Evolutionary conservation across 1,140 invertebrate genomes (phyloP).

Genomic region (Drosophila santomea): DNA sequence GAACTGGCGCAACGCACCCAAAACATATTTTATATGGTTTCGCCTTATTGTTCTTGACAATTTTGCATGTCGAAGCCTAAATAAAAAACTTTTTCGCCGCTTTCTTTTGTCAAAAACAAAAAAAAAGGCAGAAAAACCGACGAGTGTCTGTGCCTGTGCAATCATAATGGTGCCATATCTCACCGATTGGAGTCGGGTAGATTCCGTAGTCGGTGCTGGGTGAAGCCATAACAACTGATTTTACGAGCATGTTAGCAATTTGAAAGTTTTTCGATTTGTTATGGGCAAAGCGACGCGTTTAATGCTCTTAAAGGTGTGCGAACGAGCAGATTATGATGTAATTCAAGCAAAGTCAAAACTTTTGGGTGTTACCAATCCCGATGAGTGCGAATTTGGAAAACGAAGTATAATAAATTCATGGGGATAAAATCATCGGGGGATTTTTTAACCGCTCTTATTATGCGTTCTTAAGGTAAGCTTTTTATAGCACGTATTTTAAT

Average conservation of each 20-base stretch:
- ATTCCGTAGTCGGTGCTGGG: conserved; percentile 24
- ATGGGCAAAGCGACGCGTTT: conserved; percentile 42
- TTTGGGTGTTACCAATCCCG: conserved; percentile 22
- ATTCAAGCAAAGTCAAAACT: conserved; percentile 38
- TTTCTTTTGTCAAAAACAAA: conserved; percentile 35
- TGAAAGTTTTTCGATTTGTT: conserved; percentile 54
- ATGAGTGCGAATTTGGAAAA: conserved; percentile 14
- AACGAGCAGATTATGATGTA: conserved; percentile 49
- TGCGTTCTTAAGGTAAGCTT: background rate
- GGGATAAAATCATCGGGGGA: background rate
- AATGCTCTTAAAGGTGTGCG: conserved; percentile 50
- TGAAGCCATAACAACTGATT: conserved; percentile 56
- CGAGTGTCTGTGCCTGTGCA: conserved; percentile 28
- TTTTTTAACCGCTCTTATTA: background rate
- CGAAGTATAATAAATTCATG: conserved; percentile 24
- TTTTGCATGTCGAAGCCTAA: conserved; percentile 31
- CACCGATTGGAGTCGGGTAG: conserved; percentile 29
- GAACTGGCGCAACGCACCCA: conserved; percentile 44
- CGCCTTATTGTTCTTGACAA: conserved; percentile 54
- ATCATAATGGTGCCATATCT: conserved; percentile 57
- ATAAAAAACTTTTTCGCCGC: conserved; percentile 4
- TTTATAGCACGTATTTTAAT: background rate
- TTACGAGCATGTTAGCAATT: conserved; percentile 50
- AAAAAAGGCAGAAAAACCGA: background rate
- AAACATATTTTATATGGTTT: conserved; percentile 60